phyloP scores from a whole-genome alignment of 2,797 vertebrate genomes.

The Taenioides sp. region DNA sequence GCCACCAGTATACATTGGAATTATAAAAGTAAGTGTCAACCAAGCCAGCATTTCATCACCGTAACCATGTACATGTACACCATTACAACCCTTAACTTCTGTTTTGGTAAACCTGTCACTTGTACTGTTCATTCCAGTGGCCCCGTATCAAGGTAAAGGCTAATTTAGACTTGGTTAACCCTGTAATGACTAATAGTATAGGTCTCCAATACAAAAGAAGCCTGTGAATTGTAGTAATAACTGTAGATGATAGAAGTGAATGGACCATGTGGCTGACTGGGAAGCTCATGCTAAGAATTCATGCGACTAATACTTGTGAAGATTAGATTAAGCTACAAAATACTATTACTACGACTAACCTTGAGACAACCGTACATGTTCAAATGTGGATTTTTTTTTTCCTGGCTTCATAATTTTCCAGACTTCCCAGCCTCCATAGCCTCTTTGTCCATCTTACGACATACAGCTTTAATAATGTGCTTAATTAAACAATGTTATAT shows the following conservation, averaged over 20 bases:
- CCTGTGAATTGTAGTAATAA: conserved; percentile 1
- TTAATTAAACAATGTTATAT: neutral
- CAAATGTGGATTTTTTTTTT: too few species aligned
- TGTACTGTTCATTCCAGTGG: conserved; percentile 67
- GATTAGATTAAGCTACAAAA: neutral
- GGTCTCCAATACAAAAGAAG: conserved; percentile 2
- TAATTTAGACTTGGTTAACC: conserved; percentile 30
- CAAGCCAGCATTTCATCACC: neutral
- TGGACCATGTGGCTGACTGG: neutral
- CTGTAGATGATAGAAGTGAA: neutral
- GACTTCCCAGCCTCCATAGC: neutral
- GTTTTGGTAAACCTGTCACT: conserved; percentile 37
- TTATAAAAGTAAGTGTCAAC: conserved; percentile 86
- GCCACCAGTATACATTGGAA: conserved; percentile 99
- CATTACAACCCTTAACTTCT: neutral
- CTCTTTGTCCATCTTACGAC: neutral
- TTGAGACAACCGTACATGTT: neutral
- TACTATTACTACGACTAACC: neutral
- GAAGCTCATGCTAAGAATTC: neutral
- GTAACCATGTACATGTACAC: too few species aligned
- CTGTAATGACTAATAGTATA: conserved; percentile 39
- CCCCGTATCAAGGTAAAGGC: conserved; percentile 75
- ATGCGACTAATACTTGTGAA: neutral
- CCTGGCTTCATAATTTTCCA: neutral
- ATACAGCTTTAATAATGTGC: neutral